These are phyloP conservation scores for Beris morrisii DNA, from an alignment of 2,888 invertebrate species.

Conservation along the genomic window DNA sequence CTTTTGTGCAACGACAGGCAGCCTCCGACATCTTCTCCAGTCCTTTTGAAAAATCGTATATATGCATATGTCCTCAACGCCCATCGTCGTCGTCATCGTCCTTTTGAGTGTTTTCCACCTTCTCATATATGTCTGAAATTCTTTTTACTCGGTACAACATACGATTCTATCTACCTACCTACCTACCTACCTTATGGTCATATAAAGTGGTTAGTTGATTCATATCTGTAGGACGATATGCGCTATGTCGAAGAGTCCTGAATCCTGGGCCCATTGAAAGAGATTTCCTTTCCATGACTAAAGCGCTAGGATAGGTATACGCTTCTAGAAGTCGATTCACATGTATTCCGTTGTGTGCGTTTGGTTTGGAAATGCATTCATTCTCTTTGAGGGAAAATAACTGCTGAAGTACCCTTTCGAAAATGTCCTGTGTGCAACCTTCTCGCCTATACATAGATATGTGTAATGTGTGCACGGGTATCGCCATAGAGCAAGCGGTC, in stretches of 20 bases:
- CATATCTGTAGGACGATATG: slow-evolving; percentile 28
- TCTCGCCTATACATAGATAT: slow-evolving; percentile 14
- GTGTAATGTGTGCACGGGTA: background rate
- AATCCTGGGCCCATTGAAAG: slow-evolving; percentile 21
- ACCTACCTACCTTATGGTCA: slow-evolving; percentile 38
- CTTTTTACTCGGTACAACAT: background rate
- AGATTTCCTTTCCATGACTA: slow-evolving; percentile 14
- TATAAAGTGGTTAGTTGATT: slow-evolving; percentile 45
- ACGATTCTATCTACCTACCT: slow-evolving; percentile 12
- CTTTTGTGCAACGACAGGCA: slow-evolving; percentile 31
- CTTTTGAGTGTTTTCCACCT: slow-evolving; percentile 37
- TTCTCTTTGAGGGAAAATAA: slow-evolving; percentile 38
- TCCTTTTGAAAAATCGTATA: slow-evolving; percentile 18
- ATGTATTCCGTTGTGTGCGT: slow-evolving; percentile 22
- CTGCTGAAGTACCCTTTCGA: slow-evolving; percentile 35
- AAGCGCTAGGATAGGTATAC: slow-evolving; percentile 8
- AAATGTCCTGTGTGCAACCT: slow-evolving; percentile 20
- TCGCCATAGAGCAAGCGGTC: background rate
- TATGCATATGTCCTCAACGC: slow-evolving; percentile 11
- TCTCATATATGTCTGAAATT: slow-evolving; percentile 30
- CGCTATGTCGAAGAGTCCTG: slow-evolving; percentile 4
- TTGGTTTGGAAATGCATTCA: slow-evolving; percentile 31
- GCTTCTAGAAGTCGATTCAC: slow-evolving; percentile 11
- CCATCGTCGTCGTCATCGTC: slow-evolving; percentile 38
- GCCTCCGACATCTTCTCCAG: slow-evolving; percentile 22